Evolutionary conservation across 2,888 invertebrate species (phyloP), one percentile per base, ranked within the genome.

Genomic region (Ormyrus pomaceus): DNA sequence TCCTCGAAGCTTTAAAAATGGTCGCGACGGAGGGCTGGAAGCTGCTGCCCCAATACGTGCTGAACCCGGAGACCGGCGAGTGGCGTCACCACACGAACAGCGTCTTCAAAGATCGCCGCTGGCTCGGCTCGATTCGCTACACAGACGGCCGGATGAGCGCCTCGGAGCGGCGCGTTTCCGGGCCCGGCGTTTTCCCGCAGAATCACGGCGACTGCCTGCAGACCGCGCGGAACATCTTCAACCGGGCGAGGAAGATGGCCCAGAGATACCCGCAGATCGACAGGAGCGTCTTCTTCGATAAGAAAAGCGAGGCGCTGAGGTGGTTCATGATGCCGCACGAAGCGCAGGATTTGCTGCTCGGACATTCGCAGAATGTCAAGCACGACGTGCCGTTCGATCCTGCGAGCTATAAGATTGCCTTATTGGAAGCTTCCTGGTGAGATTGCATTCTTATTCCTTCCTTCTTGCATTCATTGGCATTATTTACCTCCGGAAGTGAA

Each of bases 241-340:
- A 94, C 85, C 93, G 95, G 86, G 95, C 96, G 0, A 92, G 95
- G 87, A 95, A 95, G 92, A 92, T 95, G 87, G 95, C 95, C 34
- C 94, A 95, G 91, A 93, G 95, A 85, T 94, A 94, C 85, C 94
- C 95, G 74, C 94, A 95, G 46, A 88, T 89, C 19, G 96, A 97
- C 88, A 95, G 95, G 84, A 93, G 94, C 83, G 93, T 95, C 45
- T 92, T 93, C 83, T 96, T 97, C 87, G 94, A 95, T 85, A 91
- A 91, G 48, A 92, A 94, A 65, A 93, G 95, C 62, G 94, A 95
- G 83, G 92, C 93, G 74, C 91, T 97, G 11, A 93, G 97, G 82
- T 98, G 97, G 97, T 98, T 97, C 91, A 94, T 97, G 93, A 90
- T 97, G 72, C 97, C 97, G 0, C 95, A 95, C 87, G 97, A 98